phyloP scores from a whole-genome alignment of 2,888 invertebrate species.

The Eupithecia subumbrata region DNA sequence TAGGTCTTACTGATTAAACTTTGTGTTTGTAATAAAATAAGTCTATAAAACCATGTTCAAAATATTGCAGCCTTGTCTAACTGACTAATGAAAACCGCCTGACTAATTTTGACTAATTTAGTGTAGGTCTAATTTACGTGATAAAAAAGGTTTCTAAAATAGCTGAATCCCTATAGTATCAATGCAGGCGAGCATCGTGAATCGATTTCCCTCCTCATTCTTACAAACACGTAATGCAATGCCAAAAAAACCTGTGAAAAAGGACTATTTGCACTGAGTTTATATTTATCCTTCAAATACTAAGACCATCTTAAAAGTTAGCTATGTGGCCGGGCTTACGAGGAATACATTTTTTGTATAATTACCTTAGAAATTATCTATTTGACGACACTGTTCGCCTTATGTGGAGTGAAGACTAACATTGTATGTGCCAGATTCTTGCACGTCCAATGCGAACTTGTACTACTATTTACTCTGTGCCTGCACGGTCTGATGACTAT shows the following conservation, averaged over 20 bases:
- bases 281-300: not conserved
- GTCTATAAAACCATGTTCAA: too few species aligned
- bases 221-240: not conserved
- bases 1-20: too few species aligned
- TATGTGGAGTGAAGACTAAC: not conserved
- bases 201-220: not conserved
- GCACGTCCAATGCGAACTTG: not conserved
- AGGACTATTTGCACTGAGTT: not conserved
- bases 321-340: too few species aligned
- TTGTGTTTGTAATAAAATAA: not conserved
- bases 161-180: not conserved
- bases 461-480: not conserved
- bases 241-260: not conserved
- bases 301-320: not conserved
- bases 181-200: not conserved
- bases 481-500: not conserved
- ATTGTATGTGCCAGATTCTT: not conserved
- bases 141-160: conserved; percentile 4
- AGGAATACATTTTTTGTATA: too few species aligned
- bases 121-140: too few species aligned
- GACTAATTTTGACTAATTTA: not conserved
- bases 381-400: too few species aligned
- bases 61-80: too few species aligned
- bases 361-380: too few species aligned
- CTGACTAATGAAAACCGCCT: not conserved